phyloP scores from a whole-genome alignment of 2,888 invertebrate genomes.

The Amphipyra tragopoginis region DNA sequence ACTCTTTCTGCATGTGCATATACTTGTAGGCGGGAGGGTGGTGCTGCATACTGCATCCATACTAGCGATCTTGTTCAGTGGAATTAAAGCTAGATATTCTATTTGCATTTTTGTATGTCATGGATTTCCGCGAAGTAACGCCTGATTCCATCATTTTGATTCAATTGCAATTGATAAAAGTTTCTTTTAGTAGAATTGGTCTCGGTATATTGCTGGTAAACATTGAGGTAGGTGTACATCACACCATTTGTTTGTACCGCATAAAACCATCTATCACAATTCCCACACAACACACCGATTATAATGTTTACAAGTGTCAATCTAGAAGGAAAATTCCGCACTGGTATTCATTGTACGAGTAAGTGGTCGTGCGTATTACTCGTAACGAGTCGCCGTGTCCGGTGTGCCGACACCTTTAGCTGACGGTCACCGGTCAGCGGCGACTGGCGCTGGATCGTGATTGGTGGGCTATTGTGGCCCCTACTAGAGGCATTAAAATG shows the following conservation, averaged over 20 bases:
- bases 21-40: too few species aligned
- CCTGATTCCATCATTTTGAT: too few species aligned
- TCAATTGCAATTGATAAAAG: too few species aligned
- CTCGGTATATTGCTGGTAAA: not conserved
- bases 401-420: constrained; percentile 42
- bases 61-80: too few species aligned
- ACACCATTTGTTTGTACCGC: not conserved
- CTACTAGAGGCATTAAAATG: constrained; percentile 22
- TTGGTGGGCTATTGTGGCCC: constrained; percentile 14
- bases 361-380: constrained; percentile 14
- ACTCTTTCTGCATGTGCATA: too few species aligned
- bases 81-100: too few species aligned
- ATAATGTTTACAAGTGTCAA: constrained; percentile 9
- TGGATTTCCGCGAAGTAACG: too few species aligned
- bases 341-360: not conserved
- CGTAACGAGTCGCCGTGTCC: constrained; percentile 37
- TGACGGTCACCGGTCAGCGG: constrained; percentile 22
- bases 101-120: too few species aligned
- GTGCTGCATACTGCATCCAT: too few species aligned
- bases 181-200: too few species aligned
- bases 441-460: constrained; percentile 34
- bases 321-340: constrained; percentile 38
- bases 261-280: not conserved
- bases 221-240: not conserved
- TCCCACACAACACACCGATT: not conserved